Evolutionary conservation across 2,888 invertebrate genomes (phyloP).

Genomic region (Lycaena phlaeas): DNA sequence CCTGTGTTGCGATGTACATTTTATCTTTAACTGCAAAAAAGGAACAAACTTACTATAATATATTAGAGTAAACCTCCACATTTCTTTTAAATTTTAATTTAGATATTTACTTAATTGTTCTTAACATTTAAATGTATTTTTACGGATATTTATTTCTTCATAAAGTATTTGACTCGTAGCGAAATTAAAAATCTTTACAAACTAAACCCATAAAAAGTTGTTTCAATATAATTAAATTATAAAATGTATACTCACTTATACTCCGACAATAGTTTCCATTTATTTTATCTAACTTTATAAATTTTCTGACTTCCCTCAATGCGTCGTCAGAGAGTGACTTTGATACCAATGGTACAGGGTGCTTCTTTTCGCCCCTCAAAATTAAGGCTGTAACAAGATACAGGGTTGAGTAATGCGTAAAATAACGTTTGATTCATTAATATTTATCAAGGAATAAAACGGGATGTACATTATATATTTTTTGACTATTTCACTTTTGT

Average conservation of each 20-base stretch:
- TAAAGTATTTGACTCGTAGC: background rate
- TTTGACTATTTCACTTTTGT: no score
- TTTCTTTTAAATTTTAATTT: background rate
- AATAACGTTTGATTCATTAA: background rate
- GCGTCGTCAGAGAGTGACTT: conserved; percentile 55
- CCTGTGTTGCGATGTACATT: conserved; percentile 91
- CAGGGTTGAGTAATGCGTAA: no score
- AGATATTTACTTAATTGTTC: no score
- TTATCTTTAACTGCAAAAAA: conserved; percentile 63
- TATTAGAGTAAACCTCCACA: background rate
- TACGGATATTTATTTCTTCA: no score
- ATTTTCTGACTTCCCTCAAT: conserved; percentile 39
- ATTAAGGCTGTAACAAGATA: conserved; percentile 36
- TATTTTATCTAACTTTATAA: conserved; percentile 40
- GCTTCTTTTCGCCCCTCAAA: conserved; percentile 32
- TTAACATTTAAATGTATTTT: no score
- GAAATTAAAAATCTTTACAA: no score
- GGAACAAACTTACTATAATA: no score
- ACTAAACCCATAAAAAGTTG: no score
- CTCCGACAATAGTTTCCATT: conserved; percentile 37
- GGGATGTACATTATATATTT: no score
- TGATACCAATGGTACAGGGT: conserved; percentile 33
- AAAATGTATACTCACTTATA: conserved; percentile 33
- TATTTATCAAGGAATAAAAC: background rate
- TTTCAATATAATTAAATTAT: no score